These are phyloP conservation scores for Gobius niger DNA, from an alignment of 2,113 vertebrate species.

Conservation along the genomic window DNA sequence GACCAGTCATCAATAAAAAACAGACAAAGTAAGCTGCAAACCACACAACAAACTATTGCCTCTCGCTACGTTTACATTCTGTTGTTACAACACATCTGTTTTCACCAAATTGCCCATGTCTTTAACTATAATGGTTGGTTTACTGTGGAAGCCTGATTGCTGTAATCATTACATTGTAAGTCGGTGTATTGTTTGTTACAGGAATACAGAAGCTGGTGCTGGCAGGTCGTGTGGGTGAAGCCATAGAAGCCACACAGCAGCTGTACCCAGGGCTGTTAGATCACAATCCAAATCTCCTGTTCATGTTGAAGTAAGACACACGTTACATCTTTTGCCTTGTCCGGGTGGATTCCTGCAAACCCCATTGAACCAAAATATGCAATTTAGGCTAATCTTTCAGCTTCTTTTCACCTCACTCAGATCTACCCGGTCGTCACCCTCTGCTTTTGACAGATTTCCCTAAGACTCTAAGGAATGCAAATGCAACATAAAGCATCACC, in stretches of 20 bases:
- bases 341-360: too few species aligned
- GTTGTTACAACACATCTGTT: not conserved
- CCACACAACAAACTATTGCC: not conserved
- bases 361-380: too few species aligned
- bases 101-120: not conserved
- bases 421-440: too few species aligned
- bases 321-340: too few species aligned
- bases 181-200: conserved; percentile 51
- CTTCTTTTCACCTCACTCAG: too few species aligned
- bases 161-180: conserved; percentile 8
- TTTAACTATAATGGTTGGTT: not conserved
- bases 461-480: too few species aligned
- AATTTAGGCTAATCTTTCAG: too few species aligned
- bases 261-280: conserved; percentile 95
- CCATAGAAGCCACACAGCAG: conserved; percentile 93
- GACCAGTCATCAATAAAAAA: conserved; percentile 98
- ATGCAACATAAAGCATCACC: too few species aligned
- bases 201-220: conserved; percentile 99
- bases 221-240: conserved; percentile 94
- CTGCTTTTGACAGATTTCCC: too few species aligned
- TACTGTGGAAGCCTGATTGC: not conserved
- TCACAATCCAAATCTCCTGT: conserved; percentile 95
- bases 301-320: conserved; percentile 95
- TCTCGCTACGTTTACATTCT: not conserved
- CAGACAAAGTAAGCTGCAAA: conserved; percentile 88